Percentiles rank a stretch among this genome's conserved stretches.
Conservation (phyloP, 2,797 vertebrate genomes). For the Pangasius sanitwongsei region DNA sequence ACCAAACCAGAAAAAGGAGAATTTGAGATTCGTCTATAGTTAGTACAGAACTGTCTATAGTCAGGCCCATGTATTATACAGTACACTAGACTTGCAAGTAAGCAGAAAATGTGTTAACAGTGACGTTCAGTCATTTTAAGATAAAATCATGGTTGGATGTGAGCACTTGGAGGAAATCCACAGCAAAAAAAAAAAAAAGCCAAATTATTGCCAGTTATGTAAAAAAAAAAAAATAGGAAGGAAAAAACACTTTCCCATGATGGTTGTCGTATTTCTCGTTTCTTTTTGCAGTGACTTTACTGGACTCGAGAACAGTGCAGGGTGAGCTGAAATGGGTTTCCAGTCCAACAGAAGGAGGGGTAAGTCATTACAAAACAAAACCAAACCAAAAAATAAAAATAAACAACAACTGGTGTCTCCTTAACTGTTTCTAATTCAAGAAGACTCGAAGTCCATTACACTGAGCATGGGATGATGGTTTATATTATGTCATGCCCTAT, state of each 20-base stretch:
- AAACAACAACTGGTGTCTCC: not conserved
- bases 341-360: slow-evolving; percentile 96
- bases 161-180: not conserved
- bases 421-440: not conserved
- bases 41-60: not conserved
- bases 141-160: not conserved
- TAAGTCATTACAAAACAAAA: slow-evolving; percentile 77
- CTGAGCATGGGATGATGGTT: not conserved
- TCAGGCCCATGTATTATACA: not conserved
- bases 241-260: not conserved
- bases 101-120: not conserved
- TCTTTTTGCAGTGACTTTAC: slow-evolving; percentile 85
- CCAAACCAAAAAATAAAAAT: slow-evolving; percentile 51
- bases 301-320: slow-evolving; percentile 98
- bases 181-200: not conserved
- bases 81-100: not conserved
- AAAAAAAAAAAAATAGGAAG: not conserved
- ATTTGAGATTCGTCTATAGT: not conserved
- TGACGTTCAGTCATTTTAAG: not conserved
- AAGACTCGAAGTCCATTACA: not conserved
- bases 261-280: slow-evolving; percentile 51
- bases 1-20: not conserved
- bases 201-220: not conserved
- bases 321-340: slow-evolving; percentile 98
- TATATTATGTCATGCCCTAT: not conserved